Evolutionary conservation across 2,888 invertebrate genomes (phyloP), one percentile per base, ranked within the genome.

Genomic region (Hydrotaea cyrtoneurina): DNA sequence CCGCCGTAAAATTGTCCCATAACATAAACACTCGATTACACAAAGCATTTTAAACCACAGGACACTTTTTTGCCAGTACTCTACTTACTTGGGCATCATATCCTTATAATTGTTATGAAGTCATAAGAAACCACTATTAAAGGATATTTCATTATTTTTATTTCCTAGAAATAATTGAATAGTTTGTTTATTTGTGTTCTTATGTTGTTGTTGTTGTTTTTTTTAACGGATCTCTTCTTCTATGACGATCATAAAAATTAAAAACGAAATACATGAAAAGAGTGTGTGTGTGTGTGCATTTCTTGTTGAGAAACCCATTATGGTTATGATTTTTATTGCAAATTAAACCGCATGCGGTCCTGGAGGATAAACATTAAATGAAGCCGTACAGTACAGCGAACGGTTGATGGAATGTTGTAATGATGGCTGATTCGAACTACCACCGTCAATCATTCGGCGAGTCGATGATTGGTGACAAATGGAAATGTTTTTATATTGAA

Each of bases 331-430:
- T 77, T 77, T 76, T 59, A 80, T 83, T 31, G 74, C 53, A 55
- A 69, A 77, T 77, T 73, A 77, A 83, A 80, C 83, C 80, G 83
- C 83, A 43, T 69, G 83, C 15, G 21, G 39, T 23, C 43, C 10
- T 69, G 21, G 23, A 59, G 36, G 36, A 57, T 57, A 21, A 5
- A 75, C 19, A 77, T 55, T 17, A 53, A 5, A 13, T 73, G 1
- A 57, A 21, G 1, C 19, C 23, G 21, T 57, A 19, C 1, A 15
- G 53, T 7, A 7, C 31, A n/a, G 31, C 31, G 31, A 31, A 26
- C 23, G 15, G 3, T 59, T 8, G 23, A 21, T 23, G 23, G 26
- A 23, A 26, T 26, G 59, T 26, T 55, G 59, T 7, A 31, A 31
- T 2, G 2, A 31, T 7, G 2, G 31, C 31, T 31, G 31, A 31